Evolutionary conservation across 2,888 invertebrate species (phyloP).

Genomic region (Dolomedes plantarius): DNA sequence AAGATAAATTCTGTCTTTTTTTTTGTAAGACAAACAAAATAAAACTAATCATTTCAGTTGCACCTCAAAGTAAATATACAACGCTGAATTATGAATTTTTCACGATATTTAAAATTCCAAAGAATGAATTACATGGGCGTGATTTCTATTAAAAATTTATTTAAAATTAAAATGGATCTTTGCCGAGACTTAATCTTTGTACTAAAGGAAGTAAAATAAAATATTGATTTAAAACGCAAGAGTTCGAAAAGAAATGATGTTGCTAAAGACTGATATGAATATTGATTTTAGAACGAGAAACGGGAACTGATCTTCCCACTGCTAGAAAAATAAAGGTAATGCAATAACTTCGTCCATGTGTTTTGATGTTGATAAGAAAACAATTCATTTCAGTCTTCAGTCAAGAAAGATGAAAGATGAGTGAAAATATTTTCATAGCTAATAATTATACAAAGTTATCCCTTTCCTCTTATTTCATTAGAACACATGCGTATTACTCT

Average conservation of each 20-base stretch:
- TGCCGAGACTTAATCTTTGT: slow-evolving; percentile 35
- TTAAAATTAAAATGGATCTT: not conserved
- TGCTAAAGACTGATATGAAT: slow-evolving; percentile 55
- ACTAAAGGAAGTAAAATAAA: slow-evolving; percentile 36
- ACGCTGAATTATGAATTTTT: too few species aligned
- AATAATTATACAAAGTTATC: slow-evolving; percentile 53
- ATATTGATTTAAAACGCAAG: slow-evolving; percentile 50
- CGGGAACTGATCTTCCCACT: slow-evolving; percentile 17
- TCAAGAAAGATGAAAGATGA: slow-evolving; percentile 29
- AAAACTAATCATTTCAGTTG: too few species aligned
- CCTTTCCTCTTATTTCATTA: not conserved
- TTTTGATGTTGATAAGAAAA: slow-evolving; percentile 57
- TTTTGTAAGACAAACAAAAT: too few species aligned
- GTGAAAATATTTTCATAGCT: slow-evolving; percentile 61
- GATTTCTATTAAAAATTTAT: not conserved
- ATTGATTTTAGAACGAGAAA: slow-evolving; percentile 60
- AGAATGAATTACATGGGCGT: too few species aligned
- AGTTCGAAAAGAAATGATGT: slow-evolving; percentile 42
- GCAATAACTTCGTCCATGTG: slow-evolving; percentile 60
- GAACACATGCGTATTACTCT: not conserved
- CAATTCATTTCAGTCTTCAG: slow-evolving; percentile 54
- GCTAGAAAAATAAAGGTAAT: slow-evolving; percentile 56
- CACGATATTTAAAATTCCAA: too few species aligned
- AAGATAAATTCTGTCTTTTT: too few species aligned
- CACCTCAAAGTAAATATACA: too few species aligned